Evolutionary conservation across 2,797 vertebrate species (phyloP).

Genomic region (Manis pentadactyla): DNA sequence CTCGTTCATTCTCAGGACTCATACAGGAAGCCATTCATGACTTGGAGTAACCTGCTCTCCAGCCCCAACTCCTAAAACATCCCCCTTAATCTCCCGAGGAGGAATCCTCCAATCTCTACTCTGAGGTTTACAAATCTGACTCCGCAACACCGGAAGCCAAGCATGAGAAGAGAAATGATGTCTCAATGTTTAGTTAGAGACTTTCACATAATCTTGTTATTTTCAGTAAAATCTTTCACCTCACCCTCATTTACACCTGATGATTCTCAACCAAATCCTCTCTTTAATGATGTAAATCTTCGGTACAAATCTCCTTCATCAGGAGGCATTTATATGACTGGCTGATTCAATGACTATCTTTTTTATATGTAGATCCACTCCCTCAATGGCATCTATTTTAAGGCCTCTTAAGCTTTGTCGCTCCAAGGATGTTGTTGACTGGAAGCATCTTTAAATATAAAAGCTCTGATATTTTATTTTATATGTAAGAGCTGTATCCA

Average conservation of each 20-base stretch:
- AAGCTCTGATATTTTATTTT: neutral
- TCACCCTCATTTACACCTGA: neutral
- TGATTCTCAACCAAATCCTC: neutral
- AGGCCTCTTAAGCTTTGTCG: neutral
- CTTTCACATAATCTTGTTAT: neutral
- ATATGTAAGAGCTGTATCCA: neutral
- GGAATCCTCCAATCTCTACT: neutral
- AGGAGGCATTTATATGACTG: neutral
- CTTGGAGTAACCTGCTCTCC: too few relatives aligned
- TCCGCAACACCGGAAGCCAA: neutral
- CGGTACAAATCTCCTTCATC: neutral
- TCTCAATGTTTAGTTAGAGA: neutral
- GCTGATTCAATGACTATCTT: neutral
- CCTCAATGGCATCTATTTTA: neutral
- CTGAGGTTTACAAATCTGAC: neutral
- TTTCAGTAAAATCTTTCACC: neutral
- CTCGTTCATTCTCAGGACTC: neutral
- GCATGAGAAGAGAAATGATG: rapidly evolving
- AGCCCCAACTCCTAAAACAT: neutral
- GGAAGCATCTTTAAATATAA: neutral
- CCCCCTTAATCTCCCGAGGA: neutral
- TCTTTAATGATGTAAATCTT: neutral
- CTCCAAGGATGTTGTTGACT: neutral
- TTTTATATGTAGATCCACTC: neutral
- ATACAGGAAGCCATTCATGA: neutral